Evolutionary conservation across 2,888 invertebrate species (phyloP).

Genomic region (Sipha maydis): DNA sequence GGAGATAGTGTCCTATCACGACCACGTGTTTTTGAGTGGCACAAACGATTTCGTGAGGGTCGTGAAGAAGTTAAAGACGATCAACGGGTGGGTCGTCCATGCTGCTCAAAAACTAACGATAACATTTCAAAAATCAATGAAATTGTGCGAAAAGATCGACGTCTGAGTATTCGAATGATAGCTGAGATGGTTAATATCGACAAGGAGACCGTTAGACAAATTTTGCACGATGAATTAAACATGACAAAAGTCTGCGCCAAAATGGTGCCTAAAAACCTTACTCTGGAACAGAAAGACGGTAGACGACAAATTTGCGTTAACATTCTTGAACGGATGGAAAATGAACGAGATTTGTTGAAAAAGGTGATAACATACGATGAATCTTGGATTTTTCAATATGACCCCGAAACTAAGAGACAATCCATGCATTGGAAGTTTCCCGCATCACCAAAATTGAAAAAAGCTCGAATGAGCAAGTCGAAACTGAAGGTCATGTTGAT

Average conservation of each 20-base stretch:
- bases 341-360: conserved; percentile 15
- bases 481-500: conserved; percentile 60
- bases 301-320: conserved; percentile 33
- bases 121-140: conserved; percentile 50
- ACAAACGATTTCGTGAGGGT: no score
- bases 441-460: conserved; percentile 54
- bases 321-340: conserved; percentile 37
- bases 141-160: conserved; percentile 28
- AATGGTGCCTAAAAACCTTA: conserved; percentile 46
- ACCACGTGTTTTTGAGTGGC: no score
- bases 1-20: no score
- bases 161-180: conserved; percentile 60
- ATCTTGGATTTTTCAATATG: conserved; percentile 53
- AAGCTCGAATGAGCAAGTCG: conserved; percentile 62
- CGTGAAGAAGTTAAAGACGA: no score
- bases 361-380: conserved; percentile 42
- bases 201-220: conserved; percentile 63
- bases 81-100: not conserved
- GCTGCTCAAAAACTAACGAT: conserved; percentile 29
- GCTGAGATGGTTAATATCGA: conserved; percentile 62
- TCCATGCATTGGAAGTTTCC: no score
- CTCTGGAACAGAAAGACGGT: conserved; percentile 23
- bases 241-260: conserved; percentile 62
- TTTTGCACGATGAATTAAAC: conserved; percentile 63
- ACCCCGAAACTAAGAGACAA: conserved; percentile 63